Evolutionary conservation across 2,113 vertebrate species (phyloP), one percentile per base, ranked within the genome.

Genomic region (Climacteris rufus): DNA sequence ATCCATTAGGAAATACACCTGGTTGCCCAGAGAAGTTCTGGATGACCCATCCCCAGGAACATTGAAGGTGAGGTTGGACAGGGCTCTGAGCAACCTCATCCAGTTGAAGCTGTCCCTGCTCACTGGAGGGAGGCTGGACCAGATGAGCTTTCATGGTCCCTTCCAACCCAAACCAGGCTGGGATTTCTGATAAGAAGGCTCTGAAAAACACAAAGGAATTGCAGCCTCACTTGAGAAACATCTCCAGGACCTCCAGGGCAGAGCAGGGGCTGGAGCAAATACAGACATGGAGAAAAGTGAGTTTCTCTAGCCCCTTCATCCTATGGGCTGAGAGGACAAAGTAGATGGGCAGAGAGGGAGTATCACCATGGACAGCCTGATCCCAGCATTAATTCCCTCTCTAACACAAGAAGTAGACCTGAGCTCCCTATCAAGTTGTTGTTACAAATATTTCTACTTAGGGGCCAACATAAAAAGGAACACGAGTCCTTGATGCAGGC

Each of bases 401-500:
- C 66, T 54, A 87, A 59, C 11, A 33, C 7, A 4, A 79, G 45
- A 68, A 69, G 65, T 9, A 49, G 63, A 65, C 24, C 11, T 30
- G 54, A 83, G 35, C 69, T 87, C 39, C 42, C 45, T 22, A 37
- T 52, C 20, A 40, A 65, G 7, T 33, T n/a, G 13, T 68, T 74
- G 39, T 54, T n/a, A 42, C 37, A 91, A 95, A 82, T 52, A 83
- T 75, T 89, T 71, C 79, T 65, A 8, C 90, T 85, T 24, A 27
- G 45, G 4, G 6, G 80, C 64, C 59, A 45, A 70, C 42, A 50
- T 11, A 20, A 65, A 87, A 63, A 49, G 0, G 11, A 77, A 18
- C 42, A 59, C 0, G 1, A 81, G 89, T 39, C 89, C 86, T 92
- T 86, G 68, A 86, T 77, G 45, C 54, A 80, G 52, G 35, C 39